These are phyloP conservation scores for Telmatherina bonti DNA, from an alignment of 2,797 vertebrate species.

Conservation along the genomic window DNA sequence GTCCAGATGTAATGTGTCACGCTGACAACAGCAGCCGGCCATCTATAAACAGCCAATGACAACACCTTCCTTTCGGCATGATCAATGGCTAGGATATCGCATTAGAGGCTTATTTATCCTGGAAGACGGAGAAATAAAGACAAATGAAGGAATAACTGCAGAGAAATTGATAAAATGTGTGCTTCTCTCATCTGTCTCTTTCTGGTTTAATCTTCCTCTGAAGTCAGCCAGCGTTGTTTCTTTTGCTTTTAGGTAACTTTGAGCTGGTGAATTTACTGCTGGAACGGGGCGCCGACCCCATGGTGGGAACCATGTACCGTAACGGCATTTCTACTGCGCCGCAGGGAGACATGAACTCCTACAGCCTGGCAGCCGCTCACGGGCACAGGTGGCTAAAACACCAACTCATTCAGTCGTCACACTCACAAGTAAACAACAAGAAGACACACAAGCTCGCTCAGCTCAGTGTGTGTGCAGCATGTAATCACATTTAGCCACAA, in stretches of 20 bases:
- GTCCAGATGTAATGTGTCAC: constrained; percentile 24
- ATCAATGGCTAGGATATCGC: constrained; percentile 30
- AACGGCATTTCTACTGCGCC: constrained; percentile 96
- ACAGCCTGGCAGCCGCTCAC: constrained; percentile 97
- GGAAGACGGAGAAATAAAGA: constrained; percentile 38
- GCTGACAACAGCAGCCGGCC: constrained; percentile 44
- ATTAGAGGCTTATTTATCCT: constrained; percentile 25
- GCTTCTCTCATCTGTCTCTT: constrained; percentile 13
- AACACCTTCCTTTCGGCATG: constrained; percentile 50
- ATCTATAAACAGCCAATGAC: constrained; percentile 39
- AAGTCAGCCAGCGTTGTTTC: neutral
- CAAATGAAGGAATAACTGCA: constrained; percentile 22
- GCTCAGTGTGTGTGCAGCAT: constrained; percentile 8
- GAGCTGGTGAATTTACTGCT: constrained; percentile 96
- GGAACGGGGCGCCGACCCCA: constrained; percentile 94
- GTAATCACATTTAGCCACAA: constrained; percentile 36
- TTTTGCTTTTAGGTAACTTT: constrained; percentile 89
- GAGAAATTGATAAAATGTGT: constrained; percentile 25
- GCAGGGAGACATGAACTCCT: constrained; percentile 98
- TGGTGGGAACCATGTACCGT: constrained; percentile 97
- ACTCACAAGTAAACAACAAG: constrained; percentile 5
- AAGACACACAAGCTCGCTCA: neutral
- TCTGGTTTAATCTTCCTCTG: neutral
- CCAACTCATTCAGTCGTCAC: constrained; percentile 32
- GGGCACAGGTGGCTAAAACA: constrained; percentile 94